A percentile compares a stretch with the other conserved stretches of the same genome.
These are phyloP conservation scores for Agapornis roseicollis DNA, from an alignment of 2,113 vertebrate genomes.

Conservation along the genomic window DNA sequence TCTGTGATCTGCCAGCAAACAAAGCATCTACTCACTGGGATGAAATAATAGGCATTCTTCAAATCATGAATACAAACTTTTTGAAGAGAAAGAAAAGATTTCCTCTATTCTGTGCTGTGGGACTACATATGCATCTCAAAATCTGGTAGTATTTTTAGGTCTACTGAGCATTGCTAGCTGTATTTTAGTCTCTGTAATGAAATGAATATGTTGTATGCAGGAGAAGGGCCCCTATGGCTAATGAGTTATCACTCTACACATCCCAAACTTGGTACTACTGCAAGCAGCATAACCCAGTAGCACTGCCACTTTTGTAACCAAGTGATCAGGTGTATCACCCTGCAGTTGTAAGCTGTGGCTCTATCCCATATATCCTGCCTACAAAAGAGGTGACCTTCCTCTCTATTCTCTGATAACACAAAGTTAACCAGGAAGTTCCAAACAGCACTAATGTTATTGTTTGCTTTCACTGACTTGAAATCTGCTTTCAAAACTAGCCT, in stretches of 20 bases:
- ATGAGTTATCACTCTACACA: neutral
- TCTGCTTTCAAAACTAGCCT: neutral
- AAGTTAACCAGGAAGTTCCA: neutral
- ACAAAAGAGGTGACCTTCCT: neutral
- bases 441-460: neutral
- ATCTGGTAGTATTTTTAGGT: neutral
- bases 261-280: neutral
- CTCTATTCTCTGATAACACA: neutral
- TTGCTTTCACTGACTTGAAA: neutral
- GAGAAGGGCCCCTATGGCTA: neutral
- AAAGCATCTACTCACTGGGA: neutral
- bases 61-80: neutral
- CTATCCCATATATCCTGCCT: neutral
- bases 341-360: neutral
- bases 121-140: neutral
- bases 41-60: neutral
- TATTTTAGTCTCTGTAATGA: neutral
- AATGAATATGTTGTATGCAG: neutral
- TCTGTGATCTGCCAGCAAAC: neutral
- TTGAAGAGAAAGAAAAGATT: neutral
- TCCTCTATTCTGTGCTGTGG: neutral
- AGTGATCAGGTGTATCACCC: neutral
- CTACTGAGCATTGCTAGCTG: neutral
- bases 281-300: rapidly evolving
- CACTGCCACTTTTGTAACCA: neutral